Percentiles rank a stretch among this genome's conserved stretches.
These are phyloP conservation scores for Glyptemys insculpta DNA, from an alignment of 2,797 vertebrate species.

Conservation along the genomic window DNA sequence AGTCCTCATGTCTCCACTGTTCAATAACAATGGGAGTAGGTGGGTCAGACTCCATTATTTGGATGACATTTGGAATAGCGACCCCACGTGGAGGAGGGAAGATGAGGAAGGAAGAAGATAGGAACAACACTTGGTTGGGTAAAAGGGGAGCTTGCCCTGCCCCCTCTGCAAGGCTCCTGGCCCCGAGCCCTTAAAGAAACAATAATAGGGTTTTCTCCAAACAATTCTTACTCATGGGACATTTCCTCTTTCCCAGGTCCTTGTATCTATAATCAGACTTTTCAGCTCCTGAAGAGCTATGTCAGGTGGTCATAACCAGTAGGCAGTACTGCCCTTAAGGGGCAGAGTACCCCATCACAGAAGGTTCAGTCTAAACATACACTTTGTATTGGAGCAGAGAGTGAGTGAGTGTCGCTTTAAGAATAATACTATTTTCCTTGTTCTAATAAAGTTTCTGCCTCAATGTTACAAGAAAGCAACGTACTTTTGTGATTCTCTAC, in stretches of 20 bases:
- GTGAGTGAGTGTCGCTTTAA: neutral
- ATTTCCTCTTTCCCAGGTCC: neutral
- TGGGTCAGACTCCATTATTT: neutral
- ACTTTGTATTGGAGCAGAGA: neutral
- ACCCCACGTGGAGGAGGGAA: neutral
- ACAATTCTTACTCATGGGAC: neutral
- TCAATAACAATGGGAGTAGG: neutral
- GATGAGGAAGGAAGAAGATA: neutral
- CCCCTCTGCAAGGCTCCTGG: neutral
- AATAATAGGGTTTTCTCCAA: neutral
- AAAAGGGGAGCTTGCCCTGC: neutral
- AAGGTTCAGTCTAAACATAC: neutral
- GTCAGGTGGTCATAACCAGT: neutral
- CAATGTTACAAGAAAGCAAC: neutral
- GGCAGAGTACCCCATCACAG: neutral
- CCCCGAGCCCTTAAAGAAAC: neutral
- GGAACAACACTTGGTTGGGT: neutral
- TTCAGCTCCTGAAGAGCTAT: neutral
- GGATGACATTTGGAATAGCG: neutral
- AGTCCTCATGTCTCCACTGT: neutral
- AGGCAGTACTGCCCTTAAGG: neutral
- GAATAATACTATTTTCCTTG: neutral
- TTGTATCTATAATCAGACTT: neutral
- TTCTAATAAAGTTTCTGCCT: neutral
- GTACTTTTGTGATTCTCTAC: constrained; percentile 5